Percentiles rank a stretch among this genome's conserved stretches.
Conservation (phyloP, 1,140 invertebrate species). For the Melitaea cinxia region DNA sequence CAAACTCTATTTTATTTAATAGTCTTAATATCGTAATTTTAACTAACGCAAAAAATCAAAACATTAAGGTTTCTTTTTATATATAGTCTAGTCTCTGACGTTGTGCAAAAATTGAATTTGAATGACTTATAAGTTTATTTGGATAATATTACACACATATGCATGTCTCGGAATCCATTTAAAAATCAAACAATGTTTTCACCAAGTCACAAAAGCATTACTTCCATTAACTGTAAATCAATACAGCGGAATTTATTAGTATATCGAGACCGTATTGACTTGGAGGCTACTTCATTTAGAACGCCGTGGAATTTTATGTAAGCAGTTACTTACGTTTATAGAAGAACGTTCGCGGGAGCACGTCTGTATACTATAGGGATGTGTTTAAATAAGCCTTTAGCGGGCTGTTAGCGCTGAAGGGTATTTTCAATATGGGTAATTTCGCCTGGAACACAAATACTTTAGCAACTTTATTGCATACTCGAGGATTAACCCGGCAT, state of each 20-base stretch:
- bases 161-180: no score
- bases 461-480: slow-evolving; percentile 79
- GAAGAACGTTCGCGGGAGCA: slow-evolving; percentile 38
- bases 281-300: slow-evolving; percentile 34
- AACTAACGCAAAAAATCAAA: no score
- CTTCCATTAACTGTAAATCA: slow-evolving; percentile 55
- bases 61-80: no score
- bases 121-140: no score
- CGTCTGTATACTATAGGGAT: slow-evolving; percentile 54
- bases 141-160: no score
- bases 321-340: slow-evolving; percentile 52
- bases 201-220: slow-evolving; percentile 47
- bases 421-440: slow-evolving; percentile 81
- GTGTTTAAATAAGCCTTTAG: slow-evolving; percentile 75
- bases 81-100: no score
- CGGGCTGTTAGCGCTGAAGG: slow-evolving; percentile 73
- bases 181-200: slow-evolving; percentile 50
- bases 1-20: no score
- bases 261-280: slow-evolving; percentile 37
- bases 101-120: no score
- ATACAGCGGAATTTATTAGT: slow-evolving; percentile 33
- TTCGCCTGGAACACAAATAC: slow-evolving; percentile 77
- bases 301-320: slow-evolving; percentile 59
- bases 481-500: slow-evolving; percentile 76
- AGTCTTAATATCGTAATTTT: no score